Conservation (phyloP, 2,113 vertebrate species). For the Cisticola juncidis region DNA sequence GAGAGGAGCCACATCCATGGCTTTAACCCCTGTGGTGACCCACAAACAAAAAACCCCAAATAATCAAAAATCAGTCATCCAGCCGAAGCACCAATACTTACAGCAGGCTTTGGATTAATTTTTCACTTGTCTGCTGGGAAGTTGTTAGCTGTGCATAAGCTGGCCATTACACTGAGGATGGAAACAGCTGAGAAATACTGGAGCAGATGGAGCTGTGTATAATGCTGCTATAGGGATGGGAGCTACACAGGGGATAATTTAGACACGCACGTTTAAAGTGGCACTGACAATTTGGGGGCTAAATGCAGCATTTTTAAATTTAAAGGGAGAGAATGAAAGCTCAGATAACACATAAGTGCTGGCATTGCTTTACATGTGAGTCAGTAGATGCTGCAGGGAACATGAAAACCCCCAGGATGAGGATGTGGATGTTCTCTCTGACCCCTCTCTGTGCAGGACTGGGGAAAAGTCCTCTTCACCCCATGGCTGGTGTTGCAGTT, state of each 20-base stretch:
- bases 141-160: constrained; percentile 9
- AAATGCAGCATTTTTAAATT: not conserved
- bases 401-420: not conserved
- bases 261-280: not conserved
- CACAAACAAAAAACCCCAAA: not conserved
- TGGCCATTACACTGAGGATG: not conserved
- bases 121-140: not conserved
- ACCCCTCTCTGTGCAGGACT: not conserved
- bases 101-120: constrained; percentile 8
- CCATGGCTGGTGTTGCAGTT: not conserved
- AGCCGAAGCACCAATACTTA: not conserved
- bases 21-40: not conserved
- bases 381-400: not conserved
- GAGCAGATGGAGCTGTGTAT: constrained; percentile 54
- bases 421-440: not conserved
- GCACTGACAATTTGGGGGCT: not conserved
- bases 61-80: not conserved
- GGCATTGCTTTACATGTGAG: not conserved
- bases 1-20: not conserved
- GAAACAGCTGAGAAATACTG: constrained; percentile 47
- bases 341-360: not conserved
- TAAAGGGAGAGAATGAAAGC: not conserved
- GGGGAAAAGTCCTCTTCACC: not conserved
- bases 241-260: constrained; percentile 4
- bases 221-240: not conserved